Evolutionary conservation across 1,140 invertebrate genomes (phyloP).

Genomic region (Venturia canescens): DNA sequence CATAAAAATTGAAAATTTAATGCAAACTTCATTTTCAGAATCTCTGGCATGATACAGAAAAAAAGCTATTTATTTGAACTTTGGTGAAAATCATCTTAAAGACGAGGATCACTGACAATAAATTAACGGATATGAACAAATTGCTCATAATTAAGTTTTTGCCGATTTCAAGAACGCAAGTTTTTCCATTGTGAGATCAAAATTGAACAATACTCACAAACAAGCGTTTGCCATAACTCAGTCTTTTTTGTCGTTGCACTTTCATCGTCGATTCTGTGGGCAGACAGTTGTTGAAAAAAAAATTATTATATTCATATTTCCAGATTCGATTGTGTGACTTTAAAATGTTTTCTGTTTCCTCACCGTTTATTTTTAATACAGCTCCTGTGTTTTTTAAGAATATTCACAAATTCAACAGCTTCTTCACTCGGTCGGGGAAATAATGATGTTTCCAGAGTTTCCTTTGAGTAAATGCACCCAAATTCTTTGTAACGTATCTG

Average conservation of each 20-base stretch:
- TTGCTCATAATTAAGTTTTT: no score
- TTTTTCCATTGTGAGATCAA: not conserved
- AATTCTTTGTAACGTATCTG: conserved; percentile 54
- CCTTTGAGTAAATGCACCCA: conserved; percentile 60
- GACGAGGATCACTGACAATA: no score
- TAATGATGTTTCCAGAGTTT: conserved; percentile 63
- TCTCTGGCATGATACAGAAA: no score
- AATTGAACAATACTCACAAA: conserved; percentile 56
- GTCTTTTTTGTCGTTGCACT: conserved; percentile 49
- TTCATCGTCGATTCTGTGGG: conserved; percentile 9
- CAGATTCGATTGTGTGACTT: conserved; percentile 15
- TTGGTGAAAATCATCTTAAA: no score
- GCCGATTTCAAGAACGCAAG: not conserved
- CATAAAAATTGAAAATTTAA: conserved; percentile 6
- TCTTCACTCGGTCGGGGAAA: conserved; percentile 64
- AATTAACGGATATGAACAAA: no score
- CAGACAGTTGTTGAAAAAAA: conserved; percentile 27
- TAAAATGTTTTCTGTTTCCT: conserved; percentile 53
- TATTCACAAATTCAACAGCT: conserved; percentile 61
- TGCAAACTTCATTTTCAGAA: not conserved
- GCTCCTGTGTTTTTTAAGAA: conserved; percentile 60
- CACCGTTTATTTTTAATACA: not conserved
- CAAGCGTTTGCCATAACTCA: conserved; percentile 61
- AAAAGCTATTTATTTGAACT: no score
- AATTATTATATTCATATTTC: conserved; percentile 43